Percentiles rank a stretch among this genome's conserved stretches.
Evolutionary conservation across 2,888 invertebrate species (phyloP).

Genomic region (Polymixis flavicincta): DNA sequence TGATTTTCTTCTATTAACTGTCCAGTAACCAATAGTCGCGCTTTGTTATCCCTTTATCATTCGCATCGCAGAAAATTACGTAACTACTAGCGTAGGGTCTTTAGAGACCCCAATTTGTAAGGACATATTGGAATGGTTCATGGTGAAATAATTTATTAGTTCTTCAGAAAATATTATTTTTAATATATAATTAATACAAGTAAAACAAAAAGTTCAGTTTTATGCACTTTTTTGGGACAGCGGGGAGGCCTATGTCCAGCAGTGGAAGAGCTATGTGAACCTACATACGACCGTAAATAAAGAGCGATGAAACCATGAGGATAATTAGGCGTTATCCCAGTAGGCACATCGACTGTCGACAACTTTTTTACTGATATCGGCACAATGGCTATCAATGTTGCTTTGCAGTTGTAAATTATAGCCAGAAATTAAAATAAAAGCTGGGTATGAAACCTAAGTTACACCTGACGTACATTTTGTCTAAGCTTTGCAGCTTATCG

Average conservation of each 20-base stretch:
- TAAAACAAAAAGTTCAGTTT: not conserved
- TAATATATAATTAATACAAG: no score
- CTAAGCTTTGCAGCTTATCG: no score
- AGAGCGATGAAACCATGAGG: not conserved
- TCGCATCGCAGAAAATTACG: no score
- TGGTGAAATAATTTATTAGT: no score
- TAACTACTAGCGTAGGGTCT: not conserved
- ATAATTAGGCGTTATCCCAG: not conserved
- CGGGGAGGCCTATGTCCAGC: no score
- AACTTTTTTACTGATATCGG: not conserved
- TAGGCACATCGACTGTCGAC: not conserved
- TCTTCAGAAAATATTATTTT: no score
- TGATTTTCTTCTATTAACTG: conserved; percentile 3
- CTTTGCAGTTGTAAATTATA: not conserved
- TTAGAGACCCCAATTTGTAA: not conserved
- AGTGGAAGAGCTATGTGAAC: not conserved
- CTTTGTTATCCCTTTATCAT: not conserved
- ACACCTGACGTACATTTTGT: not conserved
- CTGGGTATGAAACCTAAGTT: not conserved
- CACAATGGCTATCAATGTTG: not conserved
- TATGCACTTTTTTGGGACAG: not conserved
- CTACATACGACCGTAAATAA: not conserved
- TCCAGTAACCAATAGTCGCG: not conserved
- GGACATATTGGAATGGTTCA: not conserved
- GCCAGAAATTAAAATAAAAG: not conserved